Evolutionary conservation across 2,888 invertebrate genomes (phyloP).

Genomic region (Agrochola lota): DNA sequence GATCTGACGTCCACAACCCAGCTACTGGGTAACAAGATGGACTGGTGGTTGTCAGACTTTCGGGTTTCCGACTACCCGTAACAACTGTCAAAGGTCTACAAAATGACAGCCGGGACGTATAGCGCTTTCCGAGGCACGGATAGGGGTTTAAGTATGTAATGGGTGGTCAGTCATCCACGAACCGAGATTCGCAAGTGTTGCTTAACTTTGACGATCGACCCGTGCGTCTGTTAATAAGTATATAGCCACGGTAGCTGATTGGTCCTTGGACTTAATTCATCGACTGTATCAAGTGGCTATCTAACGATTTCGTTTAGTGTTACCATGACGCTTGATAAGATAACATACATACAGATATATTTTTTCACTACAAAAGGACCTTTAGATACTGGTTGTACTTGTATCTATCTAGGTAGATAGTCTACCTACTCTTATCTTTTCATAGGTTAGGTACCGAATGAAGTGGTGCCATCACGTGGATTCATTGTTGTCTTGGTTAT

Average conservation of each 20-base stretch:
- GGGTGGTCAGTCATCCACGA: neutral
- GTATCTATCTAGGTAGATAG: neutral
- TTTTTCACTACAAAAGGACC: neutral
- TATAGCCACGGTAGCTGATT: neutral
- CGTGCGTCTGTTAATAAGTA: neutral
- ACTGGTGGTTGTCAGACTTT: no score
- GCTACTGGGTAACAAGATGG: no score
- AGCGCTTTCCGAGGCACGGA: neutral
- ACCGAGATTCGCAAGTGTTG: neutral
- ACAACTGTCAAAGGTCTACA: neutral
- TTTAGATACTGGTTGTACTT: neutral
- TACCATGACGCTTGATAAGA: neutral
- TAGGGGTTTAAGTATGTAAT: neutral
- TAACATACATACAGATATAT: neutral
- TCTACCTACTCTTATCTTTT: conserved; percentile 7
- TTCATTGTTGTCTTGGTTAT: neutral
- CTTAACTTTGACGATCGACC: neutral
- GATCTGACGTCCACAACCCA: neutral
- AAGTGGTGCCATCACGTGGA: neutral
- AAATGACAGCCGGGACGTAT: neutral
- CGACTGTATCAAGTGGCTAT: neutral
- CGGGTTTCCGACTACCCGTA: no score
- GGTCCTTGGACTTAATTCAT: neutral
- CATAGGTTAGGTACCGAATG: neutral
- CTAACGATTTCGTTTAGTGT: neutral